Evolutionary conservation across 2,113 vertebrate genomes (phyloP).

Genomic region (Bos indicus): DNA sequence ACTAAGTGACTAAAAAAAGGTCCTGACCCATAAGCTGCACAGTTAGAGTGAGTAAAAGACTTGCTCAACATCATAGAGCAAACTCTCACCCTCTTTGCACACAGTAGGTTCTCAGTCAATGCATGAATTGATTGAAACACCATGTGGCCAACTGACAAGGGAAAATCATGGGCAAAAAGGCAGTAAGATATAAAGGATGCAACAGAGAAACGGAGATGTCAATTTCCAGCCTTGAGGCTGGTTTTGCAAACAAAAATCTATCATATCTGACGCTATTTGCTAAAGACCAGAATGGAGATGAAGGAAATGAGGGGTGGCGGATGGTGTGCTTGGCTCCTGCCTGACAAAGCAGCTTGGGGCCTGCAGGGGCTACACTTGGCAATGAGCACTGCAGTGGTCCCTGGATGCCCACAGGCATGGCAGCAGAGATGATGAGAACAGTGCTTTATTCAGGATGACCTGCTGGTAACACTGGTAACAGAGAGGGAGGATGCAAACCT

Average conservation of each 20-base stretch:
- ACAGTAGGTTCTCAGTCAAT: neutral
- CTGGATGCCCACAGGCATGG: neutral
- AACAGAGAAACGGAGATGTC: neutral
- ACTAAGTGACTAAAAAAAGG: neutral
- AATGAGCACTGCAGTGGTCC: neutral
- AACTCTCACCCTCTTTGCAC: neutral
- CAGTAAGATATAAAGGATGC: neutral
- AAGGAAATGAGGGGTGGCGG: neutral
- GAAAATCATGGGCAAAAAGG: neutral
- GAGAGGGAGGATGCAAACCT: neutral
- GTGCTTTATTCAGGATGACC: neutral
- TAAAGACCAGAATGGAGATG: conserved; percentile 10
- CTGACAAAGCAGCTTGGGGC: neutral
- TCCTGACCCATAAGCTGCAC: neutral
- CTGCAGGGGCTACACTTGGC: neutral
- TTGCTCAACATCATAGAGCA: neutral
- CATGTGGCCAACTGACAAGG: neutral
- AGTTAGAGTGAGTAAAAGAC: neutral
- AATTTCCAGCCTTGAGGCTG: neutral
- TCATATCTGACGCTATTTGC: neutral
- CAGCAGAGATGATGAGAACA: neutral
- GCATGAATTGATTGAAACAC: neutral
- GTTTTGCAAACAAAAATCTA: conserved; percentile 33
- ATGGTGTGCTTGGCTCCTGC: neutral
- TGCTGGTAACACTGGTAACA: neutral